Evolutionary conservation across 2,797 vertebrate genomes (phyloP).

Genomic region (Eulemur rubriventer): DNA sequence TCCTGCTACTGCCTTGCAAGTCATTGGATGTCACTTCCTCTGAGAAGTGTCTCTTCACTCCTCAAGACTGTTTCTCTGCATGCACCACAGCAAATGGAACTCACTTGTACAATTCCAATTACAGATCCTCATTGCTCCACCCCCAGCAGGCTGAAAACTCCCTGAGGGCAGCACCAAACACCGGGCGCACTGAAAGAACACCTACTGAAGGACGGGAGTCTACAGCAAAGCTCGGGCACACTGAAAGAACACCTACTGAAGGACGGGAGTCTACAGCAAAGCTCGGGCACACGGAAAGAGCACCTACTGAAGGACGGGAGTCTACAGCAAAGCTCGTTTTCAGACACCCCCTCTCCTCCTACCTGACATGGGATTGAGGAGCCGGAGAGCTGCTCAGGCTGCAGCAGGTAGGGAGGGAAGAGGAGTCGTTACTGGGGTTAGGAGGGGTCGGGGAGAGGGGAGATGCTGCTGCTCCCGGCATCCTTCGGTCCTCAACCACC

Average conservation of each 20-base stretch:
- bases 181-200: rapidly evolving
- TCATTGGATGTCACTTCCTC: background rate
- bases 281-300: rapidly evolving
- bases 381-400: background rate
- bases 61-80: too few relatives aligned
- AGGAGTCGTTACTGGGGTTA: too few relatives aligned
- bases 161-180: rapidly evolving
- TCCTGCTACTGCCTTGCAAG: background rate
- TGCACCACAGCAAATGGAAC: background rate
- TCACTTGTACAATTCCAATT: rapidly evolving
- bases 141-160: rapidly evolving
- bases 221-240: rapidly evolving
- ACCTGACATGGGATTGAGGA: background rate
- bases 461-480: too few relatives aligned
- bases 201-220: too few relatives aligned
- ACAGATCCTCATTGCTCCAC: background rate
- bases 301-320: too few relatives aligned
- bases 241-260: too few relatives aligned
- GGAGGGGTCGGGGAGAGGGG: background rate
- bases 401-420: too few relatives aligned
- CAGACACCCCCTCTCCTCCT: too few relatives aligned
- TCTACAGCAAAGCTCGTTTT: too few relatives aligned
- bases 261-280: too few relatives aligned
- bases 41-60: background rate
- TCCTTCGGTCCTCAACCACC: rapidly evolving